Evolutionary conservation across 2,113 vertebrate species (phyloP), one percentile per base, ranked within the genome.

Genomic region (Clupea harengus): DNA sequence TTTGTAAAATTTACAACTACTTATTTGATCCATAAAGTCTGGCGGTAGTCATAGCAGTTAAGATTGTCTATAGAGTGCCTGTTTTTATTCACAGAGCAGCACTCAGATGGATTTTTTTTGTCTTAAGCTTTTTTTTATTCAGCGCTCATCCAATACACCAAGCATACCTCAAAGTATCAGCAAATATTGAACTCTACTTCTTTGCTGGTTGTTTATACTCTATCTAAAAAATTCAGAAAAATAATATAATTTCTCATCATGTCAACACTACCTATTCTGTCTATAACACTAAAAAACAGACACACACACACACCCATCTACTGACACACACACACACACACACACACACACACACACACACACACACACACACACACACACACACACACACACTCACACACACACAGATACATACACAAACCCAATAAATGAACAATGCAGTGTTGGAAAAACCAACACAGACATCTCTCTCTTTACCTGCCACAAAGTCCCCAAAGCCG

Each of bases 401-500:
- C 57, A 64, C 57, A 64, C 57, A 64, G 20, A 64, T 22, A 64
- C 57, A 64, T 22, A 64, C 57, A 64, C 60, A 64, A 22, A 64
- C 22, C n/a, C 10, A 22, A 28, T 54, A 83, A 28, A 18, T 44
- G 39, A 32, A 82, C 11, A 46, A 78, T 15, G 2, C 5, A 78
- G 32, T 39, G 72, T 0, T 4, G 72, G 72, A 78, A 78, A 78
- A 44, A 39, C 4, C n/a, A 64, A n/a, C 18, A 64, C 5, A 64
- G 20, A 8, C 47, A 32, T 32, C 39, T 39, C 28, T 13, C 28
- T 78, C 72, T 92, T 93, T 92, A 99, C 97, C 97, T 95, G 97
- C 97, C 20, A 99, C 97, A 50, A 98, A 99, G 92, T 99, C 97
- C 9, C 97, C 97, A 89, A 99, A 99, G 84, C 97, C 97, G 88